These are phyloP conservation scores for Heliconius charithonia DNA, from an alignment of 2,888 invertebrate genomes.

Conservation along the genomic window DNA sequence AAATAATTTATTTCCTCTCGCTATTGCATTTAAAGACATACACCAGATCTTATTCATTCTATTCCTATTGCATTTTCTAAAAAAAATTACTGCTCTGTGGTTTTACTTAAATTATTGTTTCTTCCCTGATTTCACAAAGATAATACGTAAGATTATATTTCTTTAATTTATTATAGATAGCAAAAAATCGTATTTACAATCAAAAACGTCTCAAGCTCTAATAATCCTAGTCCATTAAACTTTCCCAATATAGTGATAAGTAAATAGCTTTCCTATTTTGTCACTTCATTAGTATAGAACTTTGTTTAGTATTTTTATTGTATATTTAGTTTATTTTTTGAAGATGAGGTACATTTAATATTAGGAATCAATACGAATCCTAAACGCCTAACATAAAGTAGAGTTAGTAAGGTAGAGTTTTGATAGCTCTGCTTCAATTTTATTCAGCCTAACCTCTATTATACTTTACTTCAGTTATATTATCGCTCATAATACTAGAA, in stretches of 20 bases:
- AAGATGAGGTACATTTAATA: background rate
- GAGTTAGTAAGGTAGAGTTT: background rate
- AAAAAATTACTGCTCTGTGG: background rate
- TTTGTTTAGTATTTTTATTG: background rate
- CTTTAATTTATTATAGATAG: background rate
- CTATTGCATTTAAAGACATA: too few species aligned
- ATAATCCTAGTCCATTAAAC: constrained; percentile 22
- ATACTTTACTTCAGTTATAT: background rate
- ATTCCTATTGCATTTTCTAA: background rate
- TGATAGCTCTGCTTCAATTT: background rate
- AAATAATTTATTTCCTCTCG: background rate
- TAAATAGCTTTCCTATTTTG: constrained; percentile 46
- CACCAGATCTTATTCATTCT: too few species aligned
- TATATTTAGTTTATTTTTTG: background rate
- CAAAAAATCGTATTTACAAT: constrained; percentile 28
- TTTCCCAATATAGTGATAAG: constrained; percentile 47
- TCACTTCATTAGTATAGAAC: background rate
- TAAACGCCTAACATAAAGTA: background rate
- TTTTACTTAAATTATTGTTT: background rate
- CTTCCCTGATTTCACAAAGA: background rate
- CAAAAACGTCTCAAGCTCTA: constrained; percentile 35
- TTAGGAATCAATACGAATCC: background rate
- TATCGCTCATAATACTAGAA: background rate
- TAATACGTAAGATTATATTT: background rate
- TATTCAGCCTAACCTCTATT: background rate